Evolutionary conservation across 2,113 vertebrate genomes (phyloP), one percentile per base, ranked within the genome.

Genomic region (Struthidea cinerea): DNA sequence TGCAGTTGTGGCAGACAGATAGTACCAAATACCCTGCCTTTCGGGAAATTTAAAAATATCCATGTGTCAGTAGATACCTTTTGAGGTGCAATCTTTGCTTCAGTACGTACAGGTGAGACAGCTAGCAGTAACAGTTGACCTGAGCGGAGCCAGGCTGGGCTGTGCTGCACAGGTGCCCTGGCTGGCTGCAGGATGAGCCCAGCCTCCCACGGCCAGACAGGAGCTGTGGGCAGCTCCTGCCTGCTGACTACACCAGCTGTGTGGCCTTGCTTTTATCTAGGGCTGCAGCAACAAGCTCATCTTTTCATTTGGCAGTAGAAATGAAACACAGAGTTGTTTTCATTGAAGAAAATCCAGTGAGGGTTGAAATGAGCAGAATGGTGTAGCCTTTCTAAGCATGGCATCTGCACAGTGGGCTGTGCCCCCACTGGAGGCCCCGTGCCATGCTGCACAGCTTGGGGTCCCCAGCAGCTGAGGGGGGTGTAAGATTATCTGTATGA

Each of bases 171-270:
- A 0, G 18, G 26, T 50, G 44, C 35, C 35, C 41, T n/a, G 47
- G n/a, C 41, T n/a, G 47, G n/a, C 39, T 0, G 7, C 33, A 18
- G 76, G 63, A 8, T 19, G n/a, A 60, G 23, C 49, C 16, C 53
- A 5, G 24, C 18, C 11, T 5, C 22, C 30, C 7, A 0, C 9
- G 22, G 70, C 26, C 24, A 6, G 7, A 28, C 46, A 24, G 47
- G 26, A 76, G 80, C 49, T 30, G 2, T 1, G 11, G 41, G 73
- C 87, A 87, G 53, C 81, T 86, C 80, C 77, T 24, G 5, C 55
- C 47, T 3, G 1, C 27, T 2, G 5, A 3, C 15, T 15, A 0
- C 1, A 5, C 47, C 56, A 33, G 50, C 60, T 61, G 42, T 0
- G 4, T 42, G 64, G 32, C 85, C 85, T 93, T 82, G 82, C 50